Percentiles rank a stretch among this genome's conserved stretches.
These are phyloP conservation scores for Pseudocheirus occidentalis DNA, from an alignment of 2,797 vertebrate genomes.

Conservation along the genomic window DNA sequence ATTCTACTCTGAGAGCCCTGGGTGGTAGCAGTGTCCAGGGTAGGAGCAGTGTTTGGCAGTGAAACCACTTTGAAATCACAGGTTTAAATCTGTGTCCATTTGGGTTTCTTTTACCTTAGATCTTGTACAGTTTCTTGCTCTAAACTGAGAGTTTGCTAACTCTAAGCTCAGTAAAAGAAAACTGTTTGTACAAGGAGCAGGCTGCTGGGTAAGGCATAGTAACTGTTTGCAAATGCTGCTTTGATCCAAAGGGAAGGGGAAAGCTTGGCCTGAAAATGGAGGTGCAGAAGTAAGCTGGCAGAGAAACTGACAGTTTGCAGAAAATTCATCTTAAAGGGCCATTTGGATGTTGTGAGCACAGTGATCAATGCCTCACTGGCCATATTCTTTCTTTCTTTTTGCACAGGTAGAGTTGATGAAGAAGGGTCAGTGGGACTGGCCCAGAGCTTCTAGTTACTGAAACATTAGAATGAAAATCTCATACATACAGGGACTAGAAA, in stretches of 20 bases:
- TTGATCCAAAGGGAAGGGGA: slow-evolving; percentile 16
- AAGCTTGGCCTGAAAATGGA: neutral
- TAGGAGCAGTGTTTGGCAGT: neutral
- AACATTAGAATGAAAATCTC: too few species aligned
- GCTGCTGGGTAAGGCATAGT: neutral
- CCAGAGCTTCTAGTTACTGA: neutral
- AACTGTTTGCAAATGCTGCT: neutral
- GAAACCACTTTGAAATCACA: neutral
- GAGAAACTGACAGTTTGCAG: neutral
- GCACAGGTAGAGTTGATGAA: neutral
- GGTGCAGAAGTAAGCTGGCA: neutral
- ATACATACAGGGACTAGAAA: neutral
- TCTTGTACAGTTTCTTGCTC: neutral
- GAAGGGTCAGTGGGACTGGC: neutral
- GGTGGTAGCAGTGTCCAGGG: neutral
- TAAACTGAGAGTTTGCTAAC: slow-evolving; percentile 14
- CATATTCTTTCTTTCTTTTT: neutral
- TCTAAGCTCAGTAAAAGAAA: slow-evolving; percentile 6
- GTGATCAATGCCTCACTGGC: neutral
- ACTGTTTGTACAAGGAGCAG: slow-evolving; percentile 21
- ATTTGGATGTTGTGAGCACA: neutral
- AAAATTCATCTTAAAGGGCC: neutral
- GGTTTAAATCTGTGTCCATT: neutral
- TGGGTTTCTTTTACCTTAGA: slow-evolving; percentile 18
- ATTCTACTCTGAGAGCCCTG: neutral